A percentile compares a stretch with the other conserved stretches of the same genome.
Conservation (phyloP, 2,888 invertebrate species). For the Antheraea assamensis region DNA sequence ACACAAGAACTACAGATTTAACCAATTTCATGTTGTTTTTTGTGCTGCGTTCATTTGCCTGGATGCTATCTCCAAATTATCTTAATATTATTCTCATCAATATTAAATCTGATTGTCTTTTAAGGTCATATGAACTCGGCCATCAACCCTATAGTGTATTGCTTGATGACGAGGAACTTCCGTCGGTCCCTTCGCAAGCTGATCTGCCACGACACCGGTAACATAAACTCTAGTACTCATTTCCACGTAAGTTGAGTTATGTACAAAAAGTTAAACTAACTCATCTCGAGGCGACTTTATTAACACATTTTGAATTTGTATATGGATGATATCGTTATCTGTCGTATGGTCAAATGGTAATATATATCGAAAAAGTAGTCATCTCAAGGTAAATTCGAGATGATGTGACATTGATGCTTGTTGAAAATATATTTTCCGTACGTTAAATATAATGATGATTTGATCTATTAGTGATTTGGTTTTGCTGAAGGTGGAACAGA, state of each 20-base stretch:
- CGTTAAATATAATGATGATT: not conserved
- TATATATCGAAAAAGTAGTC: not conserved
- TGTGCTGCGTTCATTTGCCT: too few relatives aligned
- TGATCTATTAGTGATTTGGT: not conserved
- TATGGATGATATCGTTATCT: not conserved
- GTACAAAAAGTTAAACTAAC: slow-evolving; percentile 20
- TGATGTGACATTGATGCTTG: not conserved
- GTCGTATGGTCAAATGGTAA: not conserved
- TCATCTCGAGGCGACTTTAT: not conserved
- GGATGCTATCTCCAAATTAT: too few relatives aligned
- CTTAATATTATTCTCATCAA: too few relatives aligned
- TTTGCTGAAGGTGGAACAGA: not conserved
- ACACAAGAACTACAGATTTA: too few relatives aligned
- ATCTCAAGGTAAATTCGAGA: not conserved
- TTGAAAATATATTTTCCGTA: too few relatives aligned
- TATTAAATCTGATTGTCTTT: slow-evolving; percentile 26
- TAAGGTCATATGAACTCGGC: slow-evolving; percentile 89
- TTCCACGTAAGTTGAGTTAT: slow-evolving; percentile 74
- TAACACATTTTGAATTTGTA: not conserved
- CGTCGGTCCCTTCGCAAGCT: slow-evolving; percentile 86
- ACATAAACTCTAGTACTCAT: slow-evolving; percentile 79
- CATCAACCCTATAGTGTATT: slow-evolving; percentile 89
- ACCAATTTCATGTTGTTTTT: too few relatives aligned
- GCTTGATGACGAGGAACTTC: slow-evolving; percentile 88
- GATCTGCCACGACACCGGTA: slow-evolving; percentile 78